Percentiles rank a stretch among this genome's conserved stretches.
phyloP scores from a whole-genome alignment of 2,797 vertebrate genomes.

The Varecia variegata region DNA sequence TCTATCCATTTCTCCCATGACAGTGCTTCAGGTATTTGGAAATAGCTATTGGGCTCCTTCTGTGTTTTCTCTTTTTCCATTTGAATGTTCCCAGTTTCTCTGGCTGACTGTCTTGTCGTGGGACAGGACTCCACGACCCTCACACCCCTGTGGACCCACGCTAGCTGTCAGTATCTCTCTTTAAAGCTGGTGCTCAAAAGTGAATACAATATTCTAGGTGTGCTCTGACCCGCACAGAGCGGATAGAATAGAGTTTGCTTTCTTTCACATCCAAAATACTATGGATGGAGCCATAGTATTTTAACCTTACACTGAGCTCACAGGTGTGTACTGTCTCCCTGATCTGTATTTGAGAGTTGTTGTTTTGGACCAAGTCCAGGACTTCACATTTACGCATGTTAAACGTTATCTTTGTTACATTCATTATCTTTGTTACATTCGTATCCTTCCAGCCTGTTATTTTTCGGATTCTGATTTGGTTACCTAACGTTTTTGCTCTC shows the following conservation, averaged over 20 bases:
- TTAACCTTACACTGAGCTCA: background rate
- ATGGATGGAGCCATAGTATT: background rate
- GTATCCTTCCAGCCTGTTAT: background rate
- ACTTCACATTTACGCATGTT: background rate
- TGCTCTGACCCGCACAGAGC: background rate
- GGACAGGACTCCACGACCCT: background rate
- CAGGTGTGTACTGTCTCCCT: background rate
- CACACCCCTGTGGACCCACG: background rate
- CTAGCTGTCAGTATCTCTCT: background rate
- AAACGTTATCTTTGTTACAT: slow-evolving; percentile 11
- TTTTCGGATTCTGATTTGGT: background rate
- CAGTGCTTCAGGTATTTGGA: background rate
- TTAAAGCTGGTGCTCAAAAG: background rate
- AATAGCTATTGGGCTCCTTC: background rate
- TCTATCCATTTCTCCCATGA: background rate
- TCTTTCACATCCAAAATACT: too few relatives aligned
- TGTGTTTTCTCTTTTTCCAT: background rate
- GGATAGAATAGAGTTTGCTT: background rate
- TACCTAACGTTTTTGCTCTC: background rate
- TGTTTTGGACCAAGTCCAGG: background rate
- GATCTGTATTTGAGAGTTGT: background rate
- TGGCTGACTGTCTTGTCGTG: background rate
- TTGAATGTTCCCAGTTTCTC: background rate
- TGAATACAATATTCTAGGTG: background rate
- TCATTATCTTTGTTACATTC: background rate